These are phyloP conservation scores for Drosophila engyochracea DNA, from an alignment of 2,888 invertebrate species.

Conservation along the genomic window DNA sequence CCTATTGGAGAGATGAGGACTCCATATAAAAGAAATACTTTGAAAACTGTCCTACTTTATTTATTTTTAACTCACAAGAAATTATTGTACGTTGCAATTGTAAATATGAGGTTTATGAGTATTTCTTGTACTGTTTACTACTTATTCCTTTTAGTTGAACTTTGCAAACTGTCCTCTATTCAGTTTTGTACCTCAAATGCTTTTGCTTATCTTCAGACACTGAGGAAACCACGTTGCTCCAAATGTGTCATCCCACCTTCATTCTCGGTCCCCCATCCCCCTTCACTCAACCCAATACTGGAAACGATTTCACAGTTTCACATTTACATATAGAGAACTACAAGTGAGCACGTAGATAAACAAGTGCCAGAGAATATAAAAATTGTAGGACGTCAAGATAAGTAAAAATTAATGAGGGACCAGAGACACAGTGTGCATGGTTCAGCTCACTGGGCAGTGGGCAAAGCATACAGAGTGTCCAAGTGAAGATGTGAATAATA, in stretches of 20 bases:
- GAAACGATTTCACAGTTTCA: constrained; percentile 25
- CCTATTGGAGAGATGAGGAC: background rate
- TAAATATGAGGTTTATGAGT: background rate
- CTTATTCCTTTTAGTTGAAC: background rate
- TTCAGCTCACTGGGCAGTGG: constrained; percentile 48
- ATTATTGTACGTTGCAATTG: background rate
- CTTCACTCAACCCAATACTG: constrained; percentile 11
- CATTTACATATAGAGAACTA: constrained; percentile 36
- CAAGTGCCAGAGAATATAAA: constrained; percentile 56
- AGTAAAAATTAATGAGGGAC: constrained; percentile 76
- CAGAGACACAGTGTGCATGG: constrained; percentile 46
- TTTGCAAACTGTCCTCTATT: background rate
- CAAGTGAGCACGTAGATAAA: constrained; percentile 70
- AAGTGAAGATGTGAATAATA: no score
- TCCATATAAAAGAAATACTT: background rate
- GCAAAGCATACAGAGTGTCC: constrained; percentile 50
- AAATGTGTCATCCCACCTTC: background rate
- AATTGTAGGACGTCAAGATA: constrained; percentile 71
- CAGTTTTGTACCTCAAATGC: background rate
- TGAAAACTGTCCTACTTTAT: background rate
- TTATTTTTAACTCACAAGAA: background rate
- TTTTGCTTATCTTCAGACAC: constrained; percentile 8
- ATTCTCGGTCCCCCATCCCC: no score
- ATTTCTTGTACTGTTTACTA: no score
- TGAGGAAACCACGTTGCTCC: constrained; percentile 7